Evolutionary conservation across 2,113 vertebrate genomes (phyloP), one percentile per base, ranked within the genome.

Genomic region (Montifringilla adamsi): DNA sequence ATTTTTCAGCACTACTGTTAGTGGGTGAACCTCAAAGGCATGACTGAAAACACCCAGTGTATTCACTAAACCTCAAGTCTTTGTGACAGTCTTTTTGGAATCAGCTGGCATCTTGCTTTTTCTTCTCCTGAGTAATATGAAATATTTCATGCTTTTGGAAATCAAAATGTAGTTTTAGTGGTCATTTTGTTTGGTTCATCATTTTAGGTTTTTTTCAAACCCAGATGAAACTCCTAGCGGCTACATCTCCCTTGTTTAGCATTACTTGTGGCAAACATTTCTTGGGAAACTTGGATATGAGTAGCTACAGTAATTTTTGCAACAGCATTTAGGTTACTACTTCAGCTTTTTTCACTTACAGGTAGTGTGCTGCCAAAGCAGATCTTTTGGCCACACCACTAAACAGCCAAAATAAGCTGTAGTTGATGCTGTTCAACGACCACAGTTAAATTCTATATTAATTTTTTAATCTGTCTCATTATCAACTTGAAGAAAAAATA

Each of bases 1-100:
- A 56, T 77, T 91, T 95, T 97, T 94, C 67, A 90, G 39, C 83
- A 94, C 39, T 77, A 58, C 75, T 86, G 63, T 82, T 93, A 73
- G 79, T 84, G 93, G 78, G 75, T 37, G 35, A 89, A 88, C 94
- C 91, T 91, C 95, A 94, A 95, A 95, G 84, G 46, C 84, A 93
- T 76, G 84, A 46, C 81, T 94, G 78, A 87, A 73, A 93, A 87
- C n/a, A 79, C 55, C 39, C 89, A 73, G 27, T 66, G 47, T 68
- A 89, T 44, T 85, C 5, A 0, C 62, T 85, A 95, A 97, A 94
- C 93, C 89, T 94, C 95, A 94, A 85, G 74, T 30, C 87, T 90
- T 95, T 83, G 78, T 66, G 41, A 69, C 74, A 83, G 30, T 18
- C 37, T 43, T 93, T 89, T 37, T 76, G 80, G 69, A 95, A 95